Conservation (phyloP, 2,888 invertebrate species). For the Alsophila aescularia region DNA sequence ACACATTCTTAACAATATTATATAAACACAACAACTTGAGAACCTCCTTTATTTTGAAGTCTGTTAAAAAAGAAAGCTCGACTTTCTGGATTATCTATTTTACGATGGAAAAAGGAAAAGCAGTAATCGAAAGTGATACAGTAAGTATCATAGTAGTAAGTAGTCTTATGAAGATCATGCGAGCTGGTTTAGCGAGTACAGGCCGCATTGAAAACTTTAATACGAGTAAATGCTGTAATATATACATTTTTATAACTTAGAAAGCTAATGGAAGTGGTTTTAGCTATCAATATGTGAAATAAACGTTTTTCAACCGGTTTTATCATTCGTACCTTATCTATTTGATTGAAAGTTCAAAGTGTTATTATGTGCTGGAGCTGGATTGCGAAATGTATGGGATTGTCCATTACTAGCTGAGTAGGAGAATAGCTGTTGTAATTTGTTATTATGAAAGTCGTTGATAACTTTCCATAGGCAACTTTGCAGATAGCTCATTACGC, state of each 20-base stretch:
- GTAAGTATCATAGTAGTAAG: too few relatives aligned
- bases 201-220: conserved; percentile 3
- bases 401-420: conserved; percentile 17
- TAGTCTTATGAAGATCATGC: conserved; percentile 8
- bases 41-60: not conserved
- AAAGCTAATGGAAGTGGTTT: conserved; percentile 38
- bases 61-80: not conserved
- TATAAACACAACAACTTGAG: too few relatives aligned
- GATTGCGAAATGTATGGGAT: conserved; percentile 18
- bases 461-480: conserved; percentile 17
- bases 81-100: not conserved
- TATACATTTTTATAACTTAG: conserved; percentile 37
- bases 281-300: conserved; percentile 10
- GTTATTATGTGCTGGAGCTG: conserved; percentile 19
- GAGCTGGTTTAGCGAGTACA: conserved; percentile 5
- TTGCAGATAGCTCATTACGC: too few relatives aligned
- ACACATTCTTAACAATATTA: too few relatives aligned
- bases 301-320: conserved; percentile 15
- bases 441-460: conserved; percentile 30
- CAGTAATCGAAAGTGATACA: conserved; percentile 17
- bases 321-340: conserved; percentile 19
- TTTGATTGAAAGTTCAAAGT: conserved; percentile 32
- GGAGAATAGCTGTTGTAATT: conserved; percentile 25
- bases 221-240: conserved; percentile 25
- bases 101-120: conserved; percentile 15